phyloP scores from a whole-genome alignment of 2,113 vertebrate species.

The Paraplagusia blochii region DNA sequence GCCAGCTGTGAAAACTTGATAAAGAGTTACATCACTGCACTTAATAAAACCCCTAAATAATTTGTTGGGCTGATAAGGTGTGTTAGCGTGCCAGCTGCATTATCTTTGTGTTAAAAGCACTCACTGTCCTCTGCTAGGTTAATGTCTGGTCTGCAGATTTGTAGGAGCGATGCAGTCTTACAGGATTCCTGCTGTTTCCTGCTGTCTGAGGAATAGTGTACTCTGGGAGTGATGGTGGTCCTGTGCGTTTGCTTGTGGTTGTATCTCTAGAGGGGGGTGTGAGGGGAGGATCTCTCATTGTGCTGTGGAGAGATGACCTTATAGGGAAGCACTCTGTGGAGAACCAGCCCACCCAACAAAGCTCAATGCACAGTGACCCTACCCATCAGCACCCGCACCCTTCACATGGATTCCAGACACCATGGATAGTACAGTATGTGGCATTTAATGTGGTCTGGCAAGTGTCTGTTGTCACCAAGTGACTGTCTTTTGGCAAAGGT shows the following conservation, averaged over 20 bases:
- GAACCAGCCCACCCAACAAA: slow-evolving; percentile 64
- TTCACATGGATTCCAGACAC: slow-evolving; percentile 78
- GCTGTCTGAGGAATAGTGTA: slow-evolving; percentile 41
- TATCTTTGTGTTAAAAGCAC: neutral
- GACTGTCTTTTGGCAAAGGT: slow-evolving; percentile 56
- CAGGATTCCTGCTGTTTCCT: slow-evolving; percentile 30
- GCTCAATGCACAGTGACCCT: slow-evolving; percentile 69
- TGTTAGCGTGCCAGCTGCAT: neutral
- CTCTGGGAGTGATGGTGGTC: slow-evolving; percentile 20
- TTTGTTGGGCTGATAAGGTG: neutral
- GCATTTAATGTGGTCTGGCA: slow-evolving; percentile 75
- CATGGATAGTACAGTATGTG: slow-evolving; percentile 79
- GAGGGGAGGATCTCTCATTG: slow-evolving; percentile 57
- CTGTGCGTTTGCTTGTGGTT: neutral
- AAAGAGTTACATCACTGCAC: neutral
- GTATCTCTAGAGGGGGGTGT: slow-evolving; percentile 5
- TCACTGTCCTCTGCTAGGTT: slow-evolving; percentile 12
- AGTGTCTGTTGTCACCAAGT: slow-evolving; percentile 58
- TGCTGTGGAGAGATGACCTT: slow-evolving; percentile 81
- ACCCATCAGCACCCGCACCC: slow-evolving; percentile 68
- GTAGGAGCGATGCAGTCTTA: no score
- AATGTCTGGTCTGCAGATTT: slow-evolving; percentile 11
- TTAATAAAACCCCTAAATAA: slow-evolving; percentile 1
- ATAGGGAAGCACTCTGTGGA: slow-evolving; percentile 80
- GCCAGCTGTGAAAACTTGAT: neutral